A percentile compares a stretch with the other conserved stretches of the same genome.
phyloP scores from a whole-genome alignment of 2,113 vertebrate species.

The Pseudolaguvia tuberculata region DNA sequence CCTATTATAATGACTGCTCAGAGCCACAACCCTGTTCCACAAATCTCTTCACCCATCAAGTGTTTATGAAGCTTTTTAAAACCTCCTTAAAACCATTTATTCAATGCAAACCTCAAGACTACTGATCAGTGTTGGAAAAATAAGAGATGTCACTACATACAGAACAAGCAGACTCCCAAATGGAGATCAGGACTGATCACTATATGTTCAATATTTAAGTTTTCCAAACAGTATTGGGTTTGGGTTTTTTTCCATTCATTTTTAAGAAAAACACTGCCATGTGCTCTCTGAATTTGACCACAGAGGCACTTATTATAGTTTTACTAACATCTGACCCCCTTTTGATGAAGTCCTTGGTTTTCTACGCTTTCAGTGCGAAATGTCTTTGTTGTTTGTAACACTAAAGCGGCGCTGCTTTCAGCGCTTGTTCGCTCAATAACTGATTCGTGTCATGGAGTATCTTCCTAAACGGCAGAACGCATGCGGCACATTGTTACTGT shows the following conservation, averaged over 20 bases:
- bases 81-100: background rate
- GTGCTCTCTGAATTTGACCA: background rate
- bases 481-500: background rate
- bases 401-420: slow-evolving; percentile 12
- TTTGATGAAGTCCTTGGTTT: background rate
- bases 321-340: background rate
- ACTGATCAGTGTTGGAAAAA: background rate
- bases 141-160: background rate
- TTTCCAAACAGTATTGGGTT: slow-evolving; percentile 19
- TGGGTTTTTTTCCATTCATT: background rate
- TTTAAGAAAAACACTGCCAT: too few species aligned
- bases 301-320: too few species aligned
- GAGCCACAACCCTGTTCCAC: slow-evolving; percentile 6
- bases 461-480: background rate
- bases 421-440: background rate
- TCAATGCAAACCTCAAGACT: background rate
- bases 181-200: background rate
- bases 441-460: background rate
- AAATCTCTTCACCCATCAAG: slow-evolving; percentile 2
- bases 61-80: background rate
- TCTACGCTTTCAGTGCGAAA: background rate
- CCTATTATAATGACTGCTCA: slow-evolving; percentile 33
- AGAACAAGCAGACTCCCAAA: too few species aligned
- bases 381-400: slow-evolving; percentile 17
- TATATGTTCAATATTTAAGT: too few species aligned